Evolutionary conservation across 2,113 vertebrate genomes (phyloP).

Genomic region (Oostethus manadensis): DNA sequence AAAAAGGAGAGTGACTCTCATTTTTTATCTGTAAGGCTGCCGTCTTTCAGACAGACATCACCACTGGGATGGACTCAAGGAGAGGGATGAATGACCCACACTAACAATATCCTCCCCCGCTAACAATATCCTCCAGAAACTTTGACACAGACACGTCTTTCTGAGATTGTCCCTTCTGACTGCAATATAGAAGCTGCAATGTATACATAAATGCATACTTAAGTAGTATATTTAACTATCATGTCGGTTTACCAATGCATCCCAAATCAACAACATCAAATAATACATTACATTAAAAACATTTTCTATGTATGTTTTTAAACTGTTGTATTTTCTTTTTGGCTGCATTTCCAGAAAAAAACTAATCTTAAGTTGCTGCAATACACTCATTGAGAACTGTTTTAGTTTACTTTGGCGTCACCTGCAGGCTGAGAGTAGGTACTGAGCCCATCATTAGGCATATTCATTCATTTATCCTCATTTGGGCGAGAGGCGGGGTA

Average conservation of each 20-base stretch:
- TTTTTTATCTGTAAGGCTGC: constrained; percentile 33
- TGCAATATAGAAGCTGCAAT: background rate
- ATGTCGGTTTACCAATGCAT: no score
- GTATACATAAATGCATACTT: background rate
- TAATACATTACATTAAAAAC: no score
- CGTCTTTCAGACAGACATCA: constrained; percentile 30
- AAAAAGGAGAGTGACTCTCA: constrained; percentile 34
- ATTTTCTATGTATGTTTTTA: background rate
- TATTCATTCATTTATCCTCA: no score
- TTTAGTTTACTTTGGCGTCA: constrained; percentile 36
- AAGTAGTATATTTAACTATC: no score
- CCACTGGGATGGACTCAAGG: constrained; percentile 26
- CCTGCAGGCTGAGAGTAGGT: constrained; percentile 29
- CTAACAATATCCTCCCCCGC: constrained; percentile 14
- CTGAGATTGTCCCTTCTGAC: background rate
- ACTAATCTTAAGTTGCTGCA: background rate
- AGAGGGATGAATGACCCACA: constrained; percentile 11
- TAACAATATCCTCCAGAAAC: no score
- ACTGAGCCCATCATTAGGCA: background rate
- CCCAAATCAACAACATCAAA: no score
- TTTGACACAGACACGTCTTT: background rate
- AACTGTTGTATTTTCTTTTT: background rate
- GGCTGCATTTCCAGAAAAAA: background rate
- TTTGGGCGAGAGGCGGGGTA: no score
- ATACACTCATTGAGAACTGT: no score